phyloP scores from a whole-genome alignment of 2,797 vertebrate species.

The Enteromius anoplus region DNA sequence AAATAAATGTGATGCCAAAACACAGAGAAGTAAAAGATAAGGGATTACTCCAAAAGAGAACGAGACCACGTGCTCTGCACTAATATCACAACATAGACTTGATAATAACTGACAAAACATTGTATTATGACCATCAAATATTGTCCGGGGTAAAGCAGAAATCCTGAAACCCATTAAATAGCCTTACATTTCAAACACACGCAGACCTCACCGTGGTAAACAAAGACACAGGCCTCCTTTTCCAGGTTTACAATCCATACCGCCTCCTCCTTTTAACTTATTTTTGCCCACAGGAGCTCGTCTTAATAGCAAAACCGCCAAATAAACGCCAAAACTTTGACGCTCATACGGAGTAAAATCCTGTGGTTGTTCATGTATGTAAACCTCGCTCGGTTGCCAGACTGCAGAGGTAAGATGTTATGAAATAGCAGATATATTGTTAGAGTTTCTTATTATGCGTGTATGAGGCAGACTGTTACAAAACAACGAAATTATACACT shows the following conservation, averaged over 20 bases:
- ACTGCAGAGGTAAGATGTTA: background rate
- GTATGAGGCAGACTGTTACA: background rate
- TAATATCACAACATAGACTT: background rate
- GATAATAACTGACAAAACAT: background rate
- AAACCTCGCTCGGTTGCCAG: background rate
- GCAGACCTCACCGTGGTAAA: slow-evolving; percentile 6
- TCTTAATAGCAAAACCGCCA: background rate
- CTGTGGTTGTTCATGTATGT: background rate
- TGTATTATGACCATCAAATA: background rate
- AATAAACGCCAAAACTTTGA: background rate
- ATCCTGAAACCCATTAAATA: background rate
- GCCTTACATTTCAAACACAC: background rate
- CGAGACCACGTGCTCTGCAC: background rate
- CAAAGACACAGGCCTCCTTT: background rate
- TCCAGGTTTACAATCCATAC: background rate
- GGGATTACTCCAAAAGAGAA: too few relatives aligned
- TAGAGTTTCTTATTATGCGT: background rate
- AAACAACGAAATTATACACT: background rate
- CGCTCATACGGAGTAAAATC: background rate
- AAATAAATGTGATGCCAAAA: background rate
- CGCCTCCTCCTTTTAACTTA: background rate
- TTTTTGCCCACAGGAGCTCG: background rate
- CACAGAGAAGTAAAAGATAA: background rate
- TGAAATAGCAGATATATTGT: background rate
- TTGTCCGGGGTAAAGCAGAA: background rate